Evolutionary conservation across 2,888 invertebrate species (phyloP).

Genomic region (Rugalucina vietnamica): DNA sequence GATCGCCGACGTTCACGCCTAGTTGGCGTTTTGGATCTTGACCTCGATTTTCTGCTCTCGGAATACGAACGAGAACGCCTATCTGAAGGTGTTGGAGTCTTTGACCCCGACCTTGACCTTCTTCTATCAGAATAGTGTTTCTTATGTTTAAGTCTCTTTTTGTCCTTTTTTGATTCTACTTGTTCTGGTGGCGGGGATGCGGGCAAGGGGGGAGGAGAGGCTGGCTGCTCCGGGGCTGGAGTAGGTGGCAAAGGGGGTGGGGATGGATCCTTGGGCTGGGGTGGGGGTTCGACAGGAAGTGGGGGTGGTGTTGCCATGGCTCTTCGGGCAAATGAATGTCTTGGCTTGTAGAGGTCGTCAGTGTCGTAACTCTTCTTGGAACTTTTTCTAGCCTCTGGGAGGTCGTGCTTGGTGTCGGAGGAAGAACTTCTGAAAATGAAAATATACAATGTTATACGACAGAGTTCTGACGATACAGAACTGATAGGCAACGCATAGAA

Average conservation of each 20-base stretch:
- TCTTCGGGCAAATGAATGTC: slow-evolving; percentile 59
- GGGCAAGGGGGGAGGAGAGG: slow-evolving; percentile 46
- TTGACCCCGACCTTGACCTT: slow-evolving; percentile 38
- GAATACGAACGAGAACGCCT: background rate
- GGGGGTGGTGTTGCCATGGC: slow-evolving; percentile 48
- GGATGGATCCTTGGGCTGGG: slow-evolving; percentile 48
- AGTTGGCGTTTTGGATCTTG: slow-evolving; percentile 29
- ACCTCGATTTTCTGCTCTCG: slow-evolving; percentile 19
- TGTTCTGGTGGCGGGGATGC: slow-evolving; percentile 29
- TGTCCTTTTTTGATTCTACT: background rate
- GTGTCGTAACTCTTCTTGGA: slow-evolving; percentile 87
- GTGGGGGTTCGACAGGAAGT: slow-evolving; percentile 57
- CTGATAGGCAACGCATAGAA: no score
- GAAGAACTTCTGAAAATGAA: slow-evolving; percentile 33
- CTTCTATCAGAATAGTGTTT: slow-evolving; percentile 23
- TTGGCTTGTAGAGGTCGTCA: slow-evolving; percentile 90
- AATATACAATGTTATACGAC: background rate
- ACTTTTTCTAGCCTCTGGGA: slow-evolving; percentile 27
- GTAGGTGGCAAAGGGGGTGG: slow-evolving; percentile 55
- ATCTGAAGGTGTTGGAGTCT: slow-evolving; percentile 22
- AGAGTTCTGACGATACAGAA: no score
- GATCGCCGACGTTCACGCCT: background rate
- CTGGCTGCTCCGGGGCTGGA: slow-evolving; percentile 33
- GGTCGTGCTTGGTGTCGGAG: slow-evolving; percentile 30
- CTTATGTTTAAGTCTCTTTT: background rate